A percentile compares a stretch with the other conserved stretches of the same genome.
Conservation (phyloP, 2,113 vertebrate genomes). For the Ameiurus melas region DNA sequence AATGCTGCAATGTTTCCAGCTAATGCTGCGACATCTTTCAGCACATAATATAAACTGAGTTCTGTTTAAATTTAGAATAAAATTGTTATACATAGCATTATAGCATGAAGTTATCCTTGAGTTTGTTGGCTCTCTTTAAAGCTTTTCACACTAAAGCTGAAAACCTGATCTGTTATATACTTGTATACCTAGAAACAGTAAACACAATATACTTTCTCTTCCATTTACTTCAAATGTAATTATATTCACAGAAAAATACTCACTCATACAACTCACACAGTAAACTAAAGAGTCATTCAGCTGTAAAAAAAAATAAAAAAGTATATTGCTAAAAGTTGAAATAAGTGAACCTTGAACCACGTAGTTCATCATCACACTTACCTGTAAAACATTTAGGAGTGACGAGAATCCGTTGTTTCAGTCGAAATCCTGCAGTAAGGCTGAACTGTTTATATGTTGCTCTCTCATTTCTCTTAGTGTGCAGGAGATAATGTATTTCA, state of each 20-base stretch:
- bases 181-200: not conserved
- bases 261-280: not conserved
- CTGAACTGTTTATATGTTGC: not conserved
- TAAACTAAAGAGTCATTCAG: not conserved
- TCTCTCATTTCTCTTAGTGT: not conserved
- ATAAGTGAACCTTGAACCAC: not conserved
- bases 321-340: not conserved
- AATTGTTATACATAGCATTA: not conserved
- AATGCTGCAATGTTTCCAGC: not conserved
- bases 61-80: not conserved
- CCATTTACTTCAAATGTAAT: not conserved
- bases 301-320: not conserved
- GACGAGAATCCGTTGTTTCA: not conserved
- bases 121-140: not conserved
- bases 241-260: not conserved
- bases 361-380: constrained; percentile 7
- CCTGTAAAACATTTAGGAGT: constrained; percentile 14
- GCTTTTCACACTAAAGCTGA: not conserved
- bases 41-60: not conserved
- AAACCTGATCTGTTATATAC: not conserved
- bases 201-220: not conserved
- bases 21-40: not conserved
- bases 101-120: not conserved
- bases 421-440: not conserved
- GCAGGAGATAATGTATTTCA: not conserved